Conservation (phyloP, 2,888 invertebrate genomes). For the Cheilosia vernalis region DNA sequence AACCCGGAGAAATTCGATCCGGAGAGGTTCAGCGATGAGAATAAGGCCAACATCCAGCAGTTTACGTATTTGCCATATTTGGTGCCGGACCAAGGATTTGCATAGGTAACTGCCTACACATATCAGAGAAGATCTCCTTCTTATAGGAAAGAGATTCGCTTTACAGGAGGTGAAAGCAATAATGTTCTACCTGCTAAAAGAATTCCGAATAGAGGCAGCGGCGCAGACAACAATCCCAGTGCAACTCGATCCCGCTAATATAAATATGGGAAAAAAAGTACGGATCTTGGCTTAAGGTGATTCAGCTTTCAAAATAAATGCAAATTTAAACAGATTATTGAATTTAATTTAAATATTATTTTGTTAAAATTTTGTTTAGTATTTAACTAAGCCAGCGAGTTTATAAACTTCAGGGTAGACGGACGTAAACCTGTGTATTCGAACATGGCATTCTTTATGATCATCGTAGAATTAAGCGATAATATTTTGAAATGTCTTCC, state of each 20-base stretch:
- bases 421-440: too few relatives aligned
- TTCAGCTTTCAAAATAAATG: slow-evolving; percentile 62
- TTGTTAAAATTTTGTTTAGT: too few relatives aligned
- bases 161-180: slow-evolving; percentile 81
- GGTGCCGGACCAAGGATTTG: slow-evolving; percentile 87
- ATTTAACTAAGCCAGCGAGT: too few relatives aligned
- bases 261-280: slow-evolving; percentile 78
- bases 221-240: slow-evolving; percentile 79
- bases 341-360: too few relatives aligned
- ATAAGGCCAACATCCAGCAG: slow-evolving; percentile 84
- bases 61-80: slow-evolving; percentile 84
- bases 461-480: too few relatives aligned
- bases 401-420: too few relatives aligned
- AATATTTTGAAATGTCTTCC: too few relatives aligned
- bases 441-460: too few relatives aligned
- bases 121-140: background rate
- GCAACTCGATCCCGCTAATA: slow-evolving; percentile 75
- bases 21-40: slow-evolving; percentile 85
- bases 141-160: slow-evolving; percentile 81
- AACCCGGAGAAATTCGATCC: slow-evolving; percentile 86
- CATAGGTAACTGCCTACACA: slow-evolving; percentile 83
- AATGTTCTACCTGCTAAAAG: slow-evolving; percentile 79
- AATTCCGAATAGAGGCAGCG: slow-evolving; percentile 78
- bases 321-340: too few relatives aligned
- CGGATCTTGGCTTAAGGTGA: slow-evolving; percentile 81